Conservation (phyloP, 2,113 vertebrate species). For the Pseudopipra pipra region DNA sequence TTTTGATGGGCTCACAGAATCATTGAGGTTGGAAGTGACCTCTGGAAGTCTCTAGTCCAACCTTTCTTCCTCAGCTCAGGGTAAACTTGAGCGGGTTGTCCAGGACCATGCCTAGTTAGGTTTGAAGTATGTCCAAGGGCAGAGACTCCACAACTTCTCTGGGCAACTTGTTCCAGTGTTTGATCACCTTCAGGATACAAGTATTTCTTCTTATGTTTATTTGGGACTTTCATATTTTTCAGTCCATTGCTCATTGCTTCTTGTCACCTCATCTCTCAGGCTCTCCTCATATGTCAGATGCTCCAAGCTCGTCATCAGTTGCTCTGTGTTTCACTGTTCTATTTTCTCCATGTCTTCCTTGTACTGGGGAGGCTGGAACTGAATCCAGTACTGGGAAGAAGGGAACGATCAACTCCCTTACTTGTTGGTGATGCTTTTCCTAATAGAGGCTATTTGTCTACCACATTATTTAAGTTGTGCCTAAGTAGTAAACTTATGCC, state of each 20-base stretch:
- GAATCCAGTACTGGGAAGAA: background rate
- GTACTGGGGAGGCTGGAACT: background rate
- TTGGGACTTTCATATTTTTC: background rate
- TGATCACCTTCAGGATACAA: background rate
- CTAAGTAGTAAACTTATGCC: background rate
- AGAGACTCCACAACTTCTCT: background rate
- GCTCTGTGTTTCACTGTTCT: background rate
- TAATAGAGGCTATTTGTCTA: background rate
- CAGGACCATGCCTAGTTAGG: background rate
- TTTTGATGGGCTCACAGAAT: background rate
- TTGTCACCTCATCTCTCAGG: background rate
- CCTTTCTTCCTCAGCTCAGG: background rate
- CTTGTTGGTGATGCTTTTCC: background rate
- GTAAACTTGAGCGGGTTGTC: accelerated
- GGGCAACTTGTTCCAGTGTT: background rate
- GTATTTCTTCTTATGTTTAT: background rate
- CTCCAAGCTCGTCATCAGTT: background rate
- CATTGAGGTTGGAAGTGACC: background rate
- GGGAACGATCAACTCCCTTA: background rate
- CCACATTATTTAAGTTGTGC: background rate
- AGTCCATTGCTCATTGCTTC: background rate
- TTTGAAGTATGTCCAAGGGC: background rate
- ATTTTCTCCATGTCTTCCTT: background rate
- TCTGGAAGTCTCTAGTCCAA: background rate
- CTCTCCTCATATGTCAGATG: background rate